Percentiles rank a stretch among this genome's conserved stretches.
Conservation (phyloP, 2,888 invertebrate genomes). For the Eupithecia subfuscata region DNA sequence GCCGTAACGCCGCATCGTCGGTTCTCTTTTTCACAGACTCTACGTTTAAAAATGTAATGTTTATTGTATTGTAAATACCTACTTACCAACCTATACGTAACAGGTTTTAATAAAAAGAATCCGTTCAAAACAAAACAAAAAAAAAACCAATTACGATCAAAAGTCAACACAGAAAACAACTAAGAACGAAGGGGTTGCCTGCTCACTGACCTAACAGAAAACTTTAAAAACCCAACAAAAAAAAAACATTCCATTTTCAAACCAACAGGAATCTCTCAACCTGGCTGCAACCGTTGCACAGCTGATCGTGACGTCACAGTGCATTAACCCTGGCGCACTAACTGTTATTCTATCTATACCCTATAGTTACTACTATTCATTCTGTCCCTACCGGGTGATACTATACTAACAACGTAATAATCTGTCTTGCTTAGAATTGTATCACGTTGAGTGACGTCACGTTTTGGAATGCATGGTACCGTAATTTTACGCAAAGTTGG, state of each 20-base stretch:
- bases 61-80: background rate
- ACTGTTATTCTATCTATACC: slow-evolving; percentile 39
- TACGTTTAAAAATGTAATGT: background rate
- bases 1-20: background rate
- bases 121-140: background rate
- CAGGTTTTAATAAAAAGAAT: background rate
- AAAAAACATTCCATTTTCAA: slow-evolving; percentile 46
- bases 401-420: slow-evolving; percentile 14
- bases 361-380: slow-evolving; percentile 24
- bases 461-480: slow-evolving; percentile 32
- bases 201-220: background rate
- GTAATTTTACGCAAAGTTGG: slow-evolving; percentile 36
- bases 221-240: background rate
- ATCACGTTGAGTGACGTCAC: slow-evolving; percentile 37
- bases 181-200: background rate
- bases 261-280: slow-evolving; percentile 47
- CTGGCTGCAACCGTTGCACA: slow-evolving; percentile 56
- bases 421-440: slow-evolving; percentile 32
- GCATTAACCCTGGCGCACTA: slow-evolving; percentile 60
- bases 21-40: background rate
- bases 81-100: background rate
- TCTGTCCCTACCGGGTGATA: slow-evolving; percentile 40
- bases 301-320: slow-evolving; percentile 80
- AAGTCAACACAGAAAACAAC: no score
- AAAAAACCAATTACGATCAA: background rate